These are phyloP conservation scores for Metellina segmentata DNA, from an alignment of 2,888 invertebrate species.

Conservation along the genomic window DNA sequence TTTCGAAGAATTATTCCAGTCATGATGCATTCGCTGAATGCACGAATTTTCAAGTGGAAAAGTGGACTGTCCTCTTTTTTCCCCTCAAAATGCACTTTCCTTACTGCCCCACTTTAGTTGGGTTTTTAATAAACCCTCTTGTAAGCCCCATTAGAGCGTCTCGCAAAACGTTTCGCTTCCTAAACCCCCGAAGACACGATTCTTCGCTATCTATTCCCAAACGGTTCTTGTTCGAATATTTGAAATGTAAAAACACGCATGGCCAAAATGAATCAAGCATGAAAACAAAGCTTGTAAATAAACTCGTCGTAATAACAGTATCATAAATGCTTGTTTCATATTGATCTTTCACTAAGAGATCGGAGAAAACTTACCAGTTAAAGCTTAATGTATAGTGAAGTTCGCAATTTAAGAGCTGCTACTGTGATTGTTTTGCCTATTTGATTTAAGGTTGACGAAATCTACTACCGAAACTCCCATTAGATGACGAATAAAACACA, in stretches of 20 bases:
- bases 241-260: no score
- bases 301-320: slow-evolving; percentile 36
- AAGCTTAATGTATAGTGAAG: slow-evolving; percentile 13
- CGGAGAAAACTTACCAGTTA: not conserved
- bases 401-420: slow-evolving; percentile 26
- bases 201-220: no score
- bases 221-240: not conserved
- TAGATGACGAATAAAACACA: not conserved
- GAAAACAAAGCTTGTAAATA: slow-evolving; percentile 47
- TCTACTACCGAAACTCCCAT: not conserved
- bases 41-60: not conserved
- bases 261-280: slow-evolving; percentile 54
- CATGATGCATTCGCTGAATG: no score
- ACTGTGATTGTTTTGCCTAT: slow-evolving; percentile 58
- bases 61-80: not conserved
- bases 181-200: not conserved
- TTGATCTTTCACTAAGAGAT: not conserved
- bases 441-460: not conserved
- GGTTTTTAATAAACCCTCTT: not conserved
- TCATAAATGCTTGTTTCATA: slow-evolving; percentile 18
- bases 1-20: not conserved
- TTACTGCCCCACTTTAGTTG: no score
- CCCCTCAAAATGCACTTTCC: no score
- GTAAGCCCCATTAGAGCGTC: not conserved
- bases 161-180: not conserved